A percentile compares a stretch with the other conserved stretches of the same genome.
Conservation (phyloP, 2,113 vertebrate species). For the Eptesicus fuscus region DNA sequence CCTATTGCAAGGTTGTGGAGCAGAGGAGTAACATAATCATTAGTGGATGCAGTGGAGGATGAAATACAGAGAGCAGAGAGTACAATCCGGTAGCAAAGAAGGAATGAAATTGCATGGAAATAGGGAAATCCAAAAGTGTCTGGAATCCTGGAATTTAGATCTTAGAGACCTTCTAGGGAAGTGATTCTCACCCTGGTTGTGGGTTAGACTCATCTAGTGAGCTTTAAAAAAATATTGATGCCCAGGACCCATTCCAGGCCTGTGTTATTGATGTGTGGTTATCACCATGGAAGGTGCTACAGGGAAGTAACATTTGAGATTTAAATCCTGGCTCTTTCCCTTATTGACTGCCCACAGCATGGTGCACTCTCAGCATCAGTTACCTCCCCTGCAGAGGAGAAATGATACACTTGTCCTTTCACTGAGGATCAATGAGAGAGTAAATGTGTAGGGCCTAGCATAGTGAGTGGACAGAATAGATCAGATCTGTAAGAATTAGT, state of each 20-base stretch:
- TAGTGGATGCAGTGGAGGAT: background rate
- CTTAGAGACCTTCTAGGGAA: background rate
- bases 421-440: background rate
- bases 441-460: background rate
- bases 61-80: background rate
- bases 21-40: background rate
- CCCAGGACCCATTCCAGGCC: background rate
- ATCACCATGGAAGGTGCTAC: background rate
- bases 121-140: background rate
- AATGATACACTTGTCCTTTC: background rate
- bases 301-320: background rate
- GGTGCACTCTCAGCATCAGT: background rate
- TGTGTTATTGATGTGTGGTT: background rate
- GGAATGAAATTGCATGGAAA: background rate
- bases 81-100: background rate
- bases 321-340: background rate
- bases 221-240: background rate
- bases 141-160: constrained; percentile 2
- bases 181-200: background rate
- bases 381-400: background rate
- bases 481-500: background rate
- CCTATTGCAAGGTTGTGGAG: background rate
- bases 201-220: background rate
- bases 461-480: background rate
- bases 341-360: background rate